Conservation (phyloP, 2,797 vertebrate species). For the Esox masquinongy region DNA sequence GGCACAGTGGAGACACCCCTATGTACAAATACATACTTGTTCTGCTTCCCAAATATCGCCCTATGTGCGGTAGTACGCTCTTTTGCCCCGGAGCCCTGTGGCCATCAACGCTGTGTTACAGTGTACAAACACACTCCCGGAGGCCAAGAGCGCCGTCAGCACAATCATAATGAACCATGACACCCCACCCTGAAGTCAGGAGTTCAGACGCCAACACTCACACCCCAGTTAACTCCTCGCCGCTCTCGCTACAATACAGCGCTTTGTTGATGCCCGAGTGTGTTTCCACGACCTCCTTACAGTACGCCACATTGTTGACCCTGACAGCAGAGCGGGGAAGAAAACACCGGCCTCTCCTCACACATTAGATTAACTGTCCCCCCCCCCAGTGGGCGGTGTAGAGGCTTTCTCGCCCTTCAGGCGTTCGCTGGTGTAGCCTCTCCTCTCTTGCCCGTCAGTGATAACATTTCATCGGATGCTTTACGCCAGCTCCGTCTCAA, state of each 20-base stretch:
- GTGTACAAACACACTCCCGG: slow-evolving; percentile 20
- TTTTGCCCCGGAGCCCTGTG: background rate
- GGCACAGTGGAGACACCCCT: slow-evolving; percentile 23
- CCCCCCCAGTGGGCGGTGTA: slow-evolving; percentile 43
- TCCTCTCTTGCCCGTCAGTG: slow-evolving; percentile 53
- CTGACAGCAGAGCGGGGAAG: background rate
- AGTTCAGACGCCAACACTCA: background rate
- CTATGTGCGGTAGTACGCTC: no score
- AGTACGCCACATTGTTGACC: background rate
- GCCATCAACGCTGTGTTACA: slow-evolving; percentile 35
- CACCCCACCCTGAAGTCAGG: slow-evolving; percentile 28
- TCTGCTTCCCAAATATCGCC: no score
- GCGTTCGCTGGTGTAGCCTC: slow-evolving; percentile 35
- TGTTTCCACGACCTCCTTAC: background rate
- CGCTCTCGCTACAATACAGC: background rate
- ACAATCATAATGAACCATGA: slow-evolving; percentile 61
- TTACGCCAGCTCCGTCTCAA: slow-evolving; percentile 19
- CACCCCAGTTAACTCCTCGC: background rate
- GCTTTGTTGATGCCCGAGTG: no score
- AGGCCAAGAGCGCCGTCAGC: slow-evolving; percentile 44
- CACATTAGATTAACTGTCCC: slow-evolving; percentile 31
- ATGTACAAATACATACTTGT: background rate
- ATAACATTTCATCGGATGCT: slow-evolving; percentile 66
- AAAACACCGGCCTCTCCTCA: background rate
- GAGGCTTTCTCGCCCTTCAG: slow-evolving; percentile 16